Conservation (phyloP, 2,797 vertebrate species). For the Chaenodraco wilsoni region DNA sequence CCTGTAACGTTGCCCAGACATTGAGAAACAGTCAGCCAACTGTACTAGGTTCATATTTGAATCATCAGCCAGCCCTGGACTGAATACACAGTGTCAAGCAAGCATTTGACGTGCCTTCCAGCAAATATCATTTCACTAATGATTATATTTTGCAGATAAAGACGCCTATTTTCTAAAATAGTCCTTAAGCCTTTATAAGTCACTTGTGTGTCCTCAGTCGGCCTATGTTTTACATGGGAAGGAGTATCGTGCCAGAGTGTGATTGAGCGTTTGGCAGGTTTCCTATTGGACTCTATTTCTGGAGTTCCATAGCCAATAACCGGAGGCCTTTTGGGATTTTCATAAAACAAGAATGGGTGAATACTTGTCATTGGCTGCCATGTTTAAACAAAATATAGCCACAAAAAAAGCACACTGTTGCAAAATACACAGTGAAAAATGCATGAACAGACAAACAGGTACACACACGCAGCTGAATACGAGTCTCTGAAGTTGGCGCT, state of each 20-base stretch:
- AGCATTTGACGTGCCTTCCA: constrained; percentile 28
- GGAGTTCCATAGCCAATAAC: constrained; percentile 70
- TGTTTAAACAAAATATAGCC: constrained; percentile 67
- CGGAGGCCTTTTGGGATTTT: constrained; percentile 72
- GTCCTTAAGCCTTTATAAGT: constrained; percentile 59
- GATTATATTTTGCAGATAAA: constrained; percentile 45
- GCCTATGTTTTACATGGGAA: constrained; percentile 64
- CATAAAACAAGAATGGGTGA: constrained; percentile 70
- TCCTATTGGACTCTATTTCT: constrained; percentile 74
- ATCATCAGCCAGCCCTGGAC: background rate
- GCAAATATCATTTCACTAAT: constrained; percentile 34
- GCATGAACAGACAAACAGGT: constrained; percentile 17
- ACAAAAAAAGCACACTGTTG: constrained; percentile 18
- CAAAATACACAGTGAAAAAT: background rate
- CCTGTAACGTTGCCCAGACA: constrained; percentile 1
- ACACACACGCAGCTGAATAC: background rate
- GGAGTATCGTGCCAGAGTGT: constrained; percentile 72
- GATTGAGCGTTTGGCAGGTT: constrained; percentile 75
- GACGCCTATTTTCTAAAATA: constrained; percentile 55
- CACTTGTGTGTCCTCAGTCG: constrained; percentile 68
- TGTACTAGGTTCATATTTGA: constrained; percentile 5
- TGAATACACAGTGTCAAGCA: constrained; percentile 7
- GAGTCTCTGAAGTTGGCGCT: constrained; percentile 9
- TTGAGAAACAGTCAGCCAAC: background rate
- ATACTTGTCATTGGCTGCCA: constrained; percentile 62